Evolutionary conservation across 2,113 vertebrate genomes (phyloP).

Genomic region (Nanorana parkeri): DNA sequence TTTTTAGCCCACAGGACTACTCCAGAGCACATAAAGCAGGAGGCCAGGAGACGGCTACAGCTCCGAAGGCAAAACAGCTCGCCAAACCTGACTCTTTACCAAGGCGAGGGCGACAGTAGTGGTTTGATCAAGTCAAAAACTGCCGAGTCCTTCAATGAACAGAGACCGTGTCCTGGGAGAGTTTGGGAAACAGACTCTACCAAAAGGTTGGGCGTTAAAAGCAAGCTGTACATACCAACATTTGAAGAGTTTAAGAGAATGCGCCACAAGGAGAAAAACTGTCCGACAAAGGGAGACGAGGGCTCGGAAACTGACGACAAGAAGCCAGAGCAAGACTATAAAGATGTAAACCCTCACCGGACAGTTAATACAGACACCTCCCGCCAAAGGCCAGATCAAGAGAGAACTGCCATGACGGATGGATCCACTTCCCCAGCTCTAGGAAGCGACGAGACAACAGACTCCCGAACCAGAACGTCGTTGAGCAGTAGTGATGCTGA

Average conservation of each 20-base stretch:
- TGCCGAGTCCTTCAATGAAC: constrained; percentile 66
- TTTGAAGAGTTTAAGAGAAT: constrained; percentile 90
- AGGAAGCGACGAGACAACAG: too few species aligned
- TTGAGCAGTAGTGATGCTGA: background rate
- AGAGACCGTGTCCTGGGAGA: constrained; percentile 45
- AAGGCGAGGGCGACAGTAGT: constrained; percentile 58
- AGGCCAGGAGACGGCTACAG: constrained; percentile 79
- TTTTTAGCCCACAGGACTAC: constrained; percentile 69
- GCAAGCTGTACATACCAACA: constrained; percentile 80
- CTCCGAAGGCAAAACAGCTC: constrained; percentile 84
- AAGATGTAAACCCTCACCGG: constrained; percentile 7
- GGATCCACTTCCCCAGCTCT: background rate
- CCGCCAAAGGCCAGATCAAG: constrained; percentile 20
- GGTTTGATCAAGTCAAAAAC: constrained; percentile 74
- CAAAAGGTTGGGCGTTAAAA: constrained; percentile 67
- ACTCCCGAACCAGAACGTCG: background rate
- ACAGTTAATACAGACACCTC: constrained; percentile 19
- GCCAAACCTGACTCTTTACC: constrained; percentile 73
- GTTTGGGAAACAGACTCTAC: constrained; percentile 53
- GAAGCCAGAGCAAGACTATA: constrained; percentile 16
- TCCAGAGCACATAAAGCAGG: constrained; percentile 83
- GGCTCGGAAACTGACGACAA: constrained; percentile 8
- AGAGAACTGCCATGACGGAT: background rate
- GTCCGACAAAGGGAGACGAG: background rate
- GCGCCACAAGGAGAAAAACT: constrained; percentile 73